Percentiles rank a stretch among this genome's conserved stretches.
Conservation (phyloP, 2,113 vertebrate species). For the Pithys albifrons region DNA sequence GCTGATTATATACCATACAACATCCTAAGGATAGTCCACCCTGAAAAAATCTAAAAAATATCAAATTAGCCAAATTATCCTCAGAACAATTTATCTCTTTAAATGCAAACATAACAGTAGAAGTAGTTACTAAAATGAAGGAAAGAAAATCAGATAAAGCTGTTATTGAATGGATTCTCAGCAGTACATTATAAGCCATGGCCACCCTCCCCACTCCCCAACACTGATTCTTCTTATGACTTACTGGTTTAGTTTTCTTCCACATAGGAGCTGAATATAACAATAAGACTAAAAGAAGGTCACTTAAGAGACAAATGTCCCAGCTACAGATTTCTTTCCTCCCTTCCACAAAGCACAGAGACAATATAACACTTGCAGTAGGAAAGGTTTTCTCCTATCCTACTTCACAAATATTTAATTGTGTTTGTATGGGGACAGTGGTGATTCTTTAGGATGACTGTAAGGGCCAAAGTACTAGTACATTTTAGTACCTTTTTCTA, state of each 20-base stretch:
- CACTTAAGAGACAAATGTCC: neutral
- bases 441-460: neutral
- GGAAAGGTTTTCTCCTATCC: neutral
- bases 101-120: neutral
- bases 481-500: neutral
- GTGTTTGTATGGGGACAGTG: neutral
- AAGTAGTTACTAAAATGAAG: neutral
- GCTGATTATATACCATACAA: neutral
- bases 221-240: neutral
- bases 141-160: neutral
- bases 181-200: neutral
- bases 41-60: neutral
- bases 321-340: neutral
- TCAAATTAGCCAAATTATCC: neutral
- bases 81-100: neutral
- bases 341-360: neutral
- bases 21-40: neutral
- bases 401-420: neutral
- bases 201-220: neutral
- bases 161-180: neutral
- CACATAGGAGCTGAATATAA: neutral
- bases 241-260: neutral
- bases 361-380: rapidly evolving
- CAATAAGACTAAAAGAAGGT: neutral
- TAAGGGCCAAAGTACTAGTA: neutral